These are phyloP conservation scores for Sorex araneus DNA, from an alignment of 2,113 vertebrate genomes.

Conservation along the genomic window DNA sequence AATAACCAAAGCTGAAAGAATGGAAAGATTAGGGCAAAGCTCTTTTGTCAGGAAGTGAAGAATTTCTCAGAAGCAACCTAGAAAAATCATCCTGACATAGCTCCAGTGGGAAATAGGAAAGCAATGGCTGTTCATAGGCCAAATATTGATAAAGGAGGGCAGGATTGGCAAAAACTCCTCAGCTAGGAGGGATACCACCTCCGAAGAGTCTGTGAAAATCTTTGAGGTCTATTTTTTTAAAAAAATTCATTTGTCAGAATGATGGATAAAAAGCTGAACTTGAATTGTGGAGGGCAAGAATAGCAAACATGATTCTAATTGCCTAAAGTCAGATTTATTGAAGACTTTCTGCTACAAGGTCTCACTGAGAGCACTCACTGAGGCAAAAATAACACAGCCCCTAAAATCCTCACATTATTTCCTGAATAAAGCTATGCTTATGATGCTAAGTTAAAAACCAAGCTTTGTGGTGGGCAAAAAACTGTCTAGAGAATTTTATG, in stretches of 20 bases:
- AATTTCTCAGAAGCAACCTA: not conserved
- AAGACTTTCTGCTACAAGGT: slow-evolving; percentile 3
- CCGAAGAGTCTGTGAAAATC: not conserved
- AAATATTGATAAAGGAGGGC: not conserved
- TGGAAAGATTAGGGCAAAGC: not conserved
- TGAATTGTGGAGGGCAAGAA: not conserved
- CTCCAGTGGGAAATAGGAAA: slow-evolving; percentile 25
- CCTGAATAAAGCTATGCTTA: slow-evolving; percentile 18
- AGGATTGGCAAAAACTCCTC: not conserved
- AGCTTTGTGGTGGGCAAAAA: not conserved
- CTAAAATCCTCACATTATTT: not conserved
- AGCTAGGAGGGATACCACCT: not conserved
- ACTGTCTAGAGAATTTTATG: slow-evolving; percentile 45
- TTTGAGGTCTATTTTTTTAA: not conserved
- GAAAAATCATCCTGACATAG: not conserved
- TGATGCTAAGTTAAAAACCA: not conserved
- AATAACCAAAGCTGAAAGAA: not conserved
- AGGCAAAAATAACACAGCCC: not conserved
- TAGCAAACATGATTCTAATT: not conserved
- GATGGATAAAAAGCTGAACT: not conserved
- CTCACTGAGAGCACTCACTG: not conserved
- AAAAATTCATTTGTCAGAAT: not conserved
- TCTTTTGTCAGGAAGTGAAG: slow-evolving; percentile 16
- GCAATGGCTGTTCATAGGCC: not conserved
- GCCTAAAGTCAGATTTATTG: not conserved